Evolutionary conservation across 2,888 invertebrate genomes (phyloP), one percentile per base, ranked within the genome.

Genomic region (Ptychoptera albimana): DNA sequence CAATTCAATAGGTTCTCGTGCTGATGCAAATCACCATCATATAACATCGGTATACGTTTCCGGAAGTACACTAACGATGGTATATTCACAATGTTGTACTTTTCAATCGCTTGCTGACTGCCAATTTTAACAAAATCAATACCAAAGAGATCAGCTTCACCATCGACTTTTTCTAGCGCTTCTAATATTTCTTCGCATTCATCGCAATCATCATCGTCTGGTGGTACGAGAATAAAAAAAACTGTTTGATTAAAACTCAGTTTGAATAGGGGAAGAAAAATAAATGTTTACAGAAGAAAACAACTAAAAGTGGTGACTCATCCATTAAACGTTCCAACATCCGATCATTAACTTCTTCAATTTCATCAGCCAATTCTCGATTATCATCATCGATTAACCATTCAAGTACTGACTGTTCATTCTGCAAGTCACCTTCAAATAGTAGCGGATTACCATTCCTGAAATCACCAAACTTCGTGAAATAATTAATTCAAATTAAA

Each of bases 371-470:
- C 52, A 92, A 62, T 66, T 92, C 92, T 11, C 92, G 75, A 60
- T 91, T 92, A 51, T 92, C 91, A 57, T 92, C 92, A 60, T 92
- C 91, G 51, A 86, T 81, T 2, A 92, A 68, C 92, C 92, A 92
- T 64, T 92, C 91, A 43, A 92, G 67, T 23, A 92, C 88, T 0
- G 85, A 85, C 55, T 88, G 84, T 65, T 91, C 89, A 57, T 91
- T 91, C 66, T 88, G 88, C 41, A 92, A 68, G 66, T 92, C 91
- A 23, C 91, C 91, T 76, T 88, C 88, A 57, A 83, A 89, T 8
- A 89, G 65, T 32, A 88, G 70, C 7, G 89, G 89, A 65, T 89
- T 89, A 39, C 89, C 89, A 55, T 88, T 89, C 57, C 88, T 78
- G 60, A 73, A 79, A 60, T 39, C 3, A 23, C 23, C 23, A 23